Evolutionary conservation across 2,797 vertebrate species (phyloP).

Genomic region (Hozukius guyotensis): DNA sequence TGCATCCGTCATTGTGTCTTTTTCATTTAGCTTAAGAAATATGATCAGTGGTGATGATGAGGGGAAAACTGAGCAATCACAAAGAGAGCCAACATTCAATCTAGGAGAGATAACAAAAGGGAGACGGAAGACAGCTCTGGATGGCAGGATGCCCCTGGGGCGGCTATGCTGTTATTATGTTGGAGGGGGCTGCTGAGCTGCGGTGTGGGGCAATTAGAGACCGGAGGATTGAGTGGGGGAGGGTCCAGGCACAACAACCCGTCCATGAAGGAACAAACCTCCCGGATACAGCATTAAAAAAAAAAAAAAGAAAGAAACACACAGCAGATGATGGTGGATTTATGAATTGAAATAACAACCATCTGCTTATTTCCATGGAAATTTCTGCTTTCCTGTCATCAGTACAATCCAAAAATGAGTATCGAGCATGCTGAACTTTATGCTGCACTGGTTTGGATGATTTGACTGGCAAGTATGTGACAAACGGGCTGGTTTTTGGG

Average conservation of each 20-base stretch:
- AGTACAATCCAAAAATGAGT: constrained; percentile 30
- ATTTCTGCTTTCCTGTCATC: constrained; percentile 45
- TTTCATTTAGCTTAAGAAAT: constrained; percentile 56
- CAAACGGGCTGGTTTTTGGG: constrained; percentile 39
- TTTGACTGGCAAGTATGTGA: constrained; percentile 41
- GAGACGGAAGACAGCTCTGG: constrained; percentile 61
- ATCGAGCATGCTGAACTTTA: constrained; percentile 28
- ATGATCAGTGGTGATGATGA: constrained; percentile 56
- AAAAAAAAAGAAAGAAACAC: not conserved
- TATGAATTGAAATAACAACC: constrained; percentile 44
- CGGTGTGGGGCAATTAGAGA: constrained; percentile 76
- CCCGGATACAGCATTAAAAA: not conserved
- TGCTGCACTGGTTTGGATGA: constrained; percentile 43
- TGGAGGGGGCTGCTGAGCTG: constrained; percentile 72
- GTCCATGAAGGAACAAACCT: constrained; percentile 47
- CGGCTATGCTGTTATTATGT: constrained; percentile 75
- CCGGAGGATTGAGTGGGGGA: constrained; percentile 66
- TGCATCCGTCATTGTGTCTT: constrained; percentile 14
- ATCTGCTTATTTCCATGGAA: constrained; percentile 53
- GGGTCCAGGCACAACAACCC: constrained; percentile 63
- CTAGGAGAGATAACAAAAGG: constrained; percentile 71
- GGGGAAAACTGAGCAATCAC: constrained; percentile 49
- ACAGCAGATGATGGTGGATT: constrained; percentile 40
- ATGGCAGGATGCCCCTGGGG: constrained; percentile 74
- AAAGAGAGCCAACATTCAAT: constrained; percentile 70